Evolutionary conservation across 2,113 vertebrate genomes (phyloP).

Genomic region (Clinocottus analis): DNA sequence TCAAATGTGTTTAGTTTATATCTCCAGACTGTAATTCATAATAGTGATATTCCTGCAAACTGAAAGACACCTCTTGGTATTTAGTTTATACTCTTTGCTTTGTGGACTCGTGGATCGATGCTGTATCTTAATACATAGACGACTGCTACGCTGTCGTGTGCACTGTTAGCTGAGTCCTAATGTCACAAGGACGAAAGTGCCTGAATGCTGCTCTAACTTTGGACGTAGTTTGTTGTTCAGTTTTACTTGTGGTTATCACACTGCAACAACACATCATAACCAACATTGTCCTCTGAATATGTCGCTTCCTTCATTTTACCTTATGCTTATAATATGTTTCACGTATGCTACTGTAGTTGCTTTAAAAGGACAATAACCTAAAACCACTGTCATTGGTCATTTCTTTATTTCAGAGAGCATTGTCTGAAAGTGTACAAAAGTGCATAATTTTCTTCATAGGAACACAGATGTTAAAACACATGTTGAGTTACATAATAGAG

Average conservation of each 20-base stretch:
- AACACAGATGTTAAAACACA: conserved; percentile 56
- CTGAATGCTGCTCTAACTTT: not conserved
- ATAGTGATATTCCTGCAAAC: not conserved
- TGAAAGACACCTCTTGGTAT: not conserved
- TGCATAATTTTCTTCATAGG: conserved; percentile 62
- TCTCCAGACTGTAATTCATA: not conserved
- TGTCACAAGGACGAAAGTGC: not conserved
- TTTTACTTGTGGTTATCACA: not conserved
- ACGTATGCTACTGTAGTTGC: too few relatives aligned
- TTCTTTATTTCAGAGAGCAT: conserved; percentile 66
- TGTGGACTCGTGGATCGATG: not conserved
- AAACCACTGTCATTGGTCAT: conserved; percentile 19
- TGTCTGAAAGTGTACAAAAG: conserved; percentile 68
- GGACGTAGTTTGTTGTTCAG: not conserved
- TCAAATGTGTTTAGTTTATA: not conserved
- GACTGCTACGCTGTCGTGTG: not conserved
- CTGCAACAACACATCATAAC: not conserved
- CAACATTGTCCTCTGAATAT: not conserved
- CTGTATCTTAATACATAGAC: not conserved
- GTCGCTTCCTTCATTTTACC: not conserved
- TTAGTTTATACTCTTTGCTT: not conserved
- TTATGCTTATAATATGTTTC: too few relatives aligned
- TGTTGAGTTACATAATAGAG: conserved; percentile 39
- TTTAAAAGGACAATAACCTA: conserved; percentile 1
- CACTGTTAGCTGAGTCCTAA: not conserved